These are phyloP conservation scores for Hippocampus guttulatus DNA, from an alignment of 2,113 vertebrate genomes.

Conservation along the genomic window DNA sequence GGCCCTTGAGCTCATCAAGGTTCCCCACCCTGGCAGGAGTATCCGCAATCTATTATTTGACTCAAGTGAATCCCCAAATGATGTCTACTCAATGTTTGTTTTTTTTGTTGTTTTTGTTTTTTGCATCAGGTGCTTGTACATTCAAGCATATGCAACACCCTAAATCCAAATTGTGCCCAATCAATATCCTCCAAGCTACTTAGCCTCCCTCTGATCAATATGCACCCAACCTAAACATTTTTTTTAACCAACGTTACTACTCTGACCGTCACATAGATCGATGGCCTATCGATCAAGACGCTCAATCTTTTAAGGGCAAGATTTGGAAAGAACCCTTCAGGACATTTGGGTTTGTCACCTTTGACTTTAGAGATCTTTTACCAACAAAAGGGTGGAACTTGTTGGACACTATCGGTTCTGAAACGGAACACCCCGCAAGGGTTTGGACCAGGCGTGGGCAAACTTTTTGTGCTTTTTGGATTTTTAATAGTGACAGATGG, in stretches of 20 bases:
- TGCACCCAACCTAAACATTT: conserved; percentile 67
- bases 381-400: conserved; percentile 59
- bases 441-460: background rate
- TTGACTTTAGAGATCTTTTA: conserved; percentile 64
- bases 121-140: background rate
- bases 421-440: conserved; percentile 28
- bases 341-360: conserved; percentile 46
- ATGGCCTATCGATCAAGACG: conserved; percentile 58
- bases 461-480: too few species aligned
- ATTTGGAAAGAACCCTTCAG: conserved; percentile 65
- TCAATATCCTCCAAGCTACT: conserved; percentile 64
- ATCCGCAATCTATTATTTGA: background rate
- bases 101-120: background rate
- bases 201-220: conserved; percentile 64
- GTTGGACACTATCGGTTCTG: conserved; percentile 51
- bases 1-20: background rate
- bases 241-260: conserved; percentile 43
- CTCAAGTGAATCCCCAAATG: background rate
- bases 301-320: conserved; percentile 58
- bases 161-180: conserved; percentile 42
- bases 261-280: conserved; percentile 51
- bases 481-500: too few species aligned
- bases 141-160: background rate
- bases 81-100: background rate
- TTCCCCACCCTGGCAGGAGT: background rate